phyloP scores from a whole-genome alignment of 2,113 vertebrate species.

The Ranitomeya variabilis region DNA sequence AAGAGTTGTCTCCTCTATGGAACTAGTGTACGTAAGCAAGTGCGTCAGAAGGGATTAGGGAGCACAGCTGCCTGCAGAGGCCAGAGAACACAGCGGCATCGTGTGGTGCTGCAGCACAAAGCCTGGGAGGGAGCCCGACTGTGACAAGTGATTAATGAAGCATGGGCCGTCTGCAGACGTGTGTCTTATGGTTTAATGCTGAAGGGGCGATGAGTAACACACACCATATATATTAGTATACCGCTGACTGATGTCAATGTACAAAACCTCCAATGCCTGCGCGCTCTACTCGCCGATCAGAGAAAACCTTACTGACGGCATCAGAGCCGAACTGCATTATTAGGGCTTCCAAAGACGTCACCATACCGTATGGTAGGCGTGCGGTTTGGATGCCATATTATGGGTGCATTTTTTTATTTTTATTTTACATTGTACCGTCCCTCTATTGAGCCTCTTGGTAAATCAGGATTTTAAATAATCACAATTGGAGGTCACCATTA shows the following conservation, averaged over 20 bases:
- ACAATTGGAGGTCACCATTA: too few species aligned
- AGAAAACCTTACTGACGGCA: not conserved
- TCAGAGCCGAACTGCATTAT: not conserved
- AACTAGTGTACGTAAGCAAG: slow-evolving; percentile 52
- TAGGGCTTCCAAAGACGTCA: too few species aligned
- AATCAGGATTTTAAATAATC: too few species aligned
- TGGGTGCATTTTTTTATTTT: too few species aligned
- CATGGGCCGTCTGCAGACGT: slow-evolving; percentile 28
- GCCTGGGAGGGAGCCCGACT: slow-evolving; percentile 42
- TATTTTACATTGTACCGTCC: too few species aligned
- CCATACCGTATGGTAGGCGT: too few species aligned
- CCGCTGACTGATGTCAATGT: not conserved
- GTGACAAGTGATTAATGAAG: slow-evolving; percentile 56
- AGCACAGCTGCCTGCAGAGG: slow-evolving; percentile 56
- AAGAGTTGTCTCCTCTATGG: slow-evolving; percentile 25
- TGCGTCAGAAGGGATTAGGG: slow-evolving; percentile 57
- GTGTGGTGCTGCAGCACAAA: slow-evolving; percentile 32
- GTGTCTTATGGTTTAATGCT: slow-evolving; percentile 40
- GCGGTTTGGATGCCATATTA: too few species aligned
- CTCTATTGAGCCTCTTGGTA: too few species aligned
- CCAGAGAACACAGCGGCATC: slow-evolving; percentile 34
- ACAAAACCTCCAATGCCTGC: not conserved
- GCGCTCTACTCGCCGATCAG: not conserved
- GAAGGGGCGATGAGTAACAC: slow-evolving; percentile 25
- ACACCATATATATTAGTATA: slow-evolving; percentile 15